Base-by-base conservation (phyloP, 2,797 vertebrate genomes). In the Rhynchotus rufescens region DNA sequence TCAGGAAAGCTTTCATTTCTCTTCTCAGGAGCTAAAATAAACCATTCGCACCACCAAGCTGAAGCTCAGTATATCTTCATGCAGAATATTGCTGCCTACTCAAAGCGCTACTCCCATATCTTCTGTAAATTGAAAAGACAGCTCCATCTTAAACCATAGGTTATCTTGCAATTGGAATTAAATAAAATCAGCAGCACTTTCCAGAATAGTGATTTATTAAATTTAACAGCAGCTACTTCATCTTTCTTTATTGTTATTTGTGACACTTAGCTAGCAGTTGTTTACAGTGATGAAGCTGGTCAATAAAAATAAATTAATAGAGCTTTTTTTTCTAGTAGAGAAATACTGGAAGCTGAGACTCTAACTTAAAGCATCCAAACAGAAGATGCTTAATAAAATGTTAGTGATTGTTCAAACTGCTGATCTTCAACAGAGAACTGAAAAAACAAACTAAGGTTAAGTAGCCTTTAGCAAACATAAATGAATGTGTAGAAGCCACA, bases 391-490 rank as follows among this genome's bases (percentile, higher is more conserved):
- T 65, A 57, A 20, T 78, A 45, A 68, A 80, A 80, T 49, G 13
- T 65, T 75, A 89, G 72, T 28, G 84, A 72, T 68, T 1, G 0
- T 81, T 86, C 49, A 22, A 32, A 62, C 34, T 94, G 88, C 75
- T 87, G 47, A 90, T 82, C 36, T 91, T 13, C 25, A 64, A 10
- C 73, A 78, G 42, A 82, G 73, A 36, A 91, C 34, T 78, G 75
- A 80, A 86, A 94, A 76, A 21, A n/a, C 47, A 93, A 86, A 45
- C 34, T 80, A 54, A 84, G 62, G 30, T 75, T 83, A 91, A 75
- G 66, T 51, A 94, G 91, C 84, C 79, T 51, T 90, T 74, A 86
- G 91, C 92, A 88, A 92, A 76, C 59, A 21, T 25, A 91, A 95
- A 91, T 17, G 34, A 72, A 64, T 34, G 60, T 30, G 32, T 60